Evolutionary conservation across 2,113 vertebrate species (phyloP).

Genomic region (Cottus gobio): DNA sequence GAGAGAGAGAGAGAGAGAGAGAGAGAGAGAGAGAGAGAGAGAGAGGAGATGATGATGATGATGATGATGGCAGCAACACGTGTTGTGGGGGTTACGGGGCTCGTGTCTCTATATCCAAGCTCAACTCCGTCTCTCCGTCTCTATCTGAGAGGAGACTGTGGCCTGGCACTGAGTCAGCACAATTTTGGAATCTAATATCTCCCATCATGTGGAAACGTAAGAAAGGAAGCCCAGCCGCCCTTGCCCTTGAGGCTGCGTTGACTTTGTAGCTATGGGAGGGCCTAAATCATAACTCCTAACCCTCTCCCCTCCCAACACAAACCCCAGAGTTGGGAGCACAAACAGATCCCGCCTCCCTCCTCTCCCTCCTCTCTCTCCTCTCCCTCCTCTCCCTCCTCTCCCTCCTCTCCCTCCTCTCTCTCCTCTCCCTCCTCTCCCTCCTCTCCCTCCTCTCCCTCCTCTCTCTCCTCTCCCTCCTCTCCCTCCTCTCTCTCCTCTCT

Average conservation of each 20-base stretch:
- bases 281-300: slow-evolving; percentile 74
- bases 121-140: slow-evolving; percentile 69
- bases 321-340: slow-evolving; percentile 54
- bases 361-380: background rate
- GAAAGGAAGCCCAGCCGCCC: slow-evolving; percentile 61
- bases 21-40: slow-evolving; percentile 6
- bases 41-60: background rate
- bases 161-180: slow-evolving; percentile 84
- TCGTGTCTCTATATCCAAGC: slow-evolving; percentile 78
- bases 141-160: slow-evolving; percentile 86
- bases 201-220: slow-evolving; percentile 73
- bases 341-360: slow-evolving; percentile 53
- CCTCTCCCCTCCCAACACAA: slow-evolving; percentile 63
- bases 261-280: slow-evolving; percentile 68
- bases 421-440: background rate
- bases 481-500: slow-evolving; percentile 6
- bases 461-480: background rate
- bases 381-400: background rate
- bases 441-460: background rate
- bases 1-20: slow-evolving; percentile 29
- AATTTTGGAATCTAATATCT: slow-evolving; percentile 78
- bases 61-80: slow-evolving; percentile 55
- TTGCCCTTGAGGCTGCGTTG: slow-evolving; percentile 49
- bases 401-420: background rate
- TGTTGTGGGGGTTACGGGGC: slow-evolving; percentile 27